These are phyloP conservation scores for Philaethria dido DNA, from an alignment of 2,888 invertebrate genomes.

Conservation along the genomic window DNA sequence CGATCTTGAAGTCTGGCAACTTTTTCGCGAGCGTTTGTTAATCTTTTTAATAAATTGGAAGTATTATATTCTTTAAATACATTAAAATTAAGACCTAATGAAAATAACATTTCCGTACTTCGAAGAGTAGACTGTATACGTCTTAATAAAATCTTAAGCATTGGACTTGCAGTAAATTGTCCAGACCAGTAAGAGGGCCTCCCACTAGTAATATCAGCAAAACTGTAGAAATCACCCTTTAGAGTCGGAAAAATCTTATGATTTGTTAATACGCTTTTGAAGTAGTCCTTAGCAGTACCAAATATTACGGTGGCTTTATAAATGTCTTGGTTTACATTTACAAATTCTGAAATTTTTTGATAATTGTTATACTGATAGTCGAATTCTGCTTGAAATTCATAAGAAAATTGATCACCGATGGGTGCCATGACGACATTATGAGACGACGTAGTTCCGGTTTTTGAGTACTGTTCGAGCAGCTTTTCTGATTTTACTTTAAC, in stretches of 20 bases:
- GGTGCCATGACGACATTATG: conserved; percentile 97
- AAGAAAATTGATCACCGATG: conserved; percentile 96
- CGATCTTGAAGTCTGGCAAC: conserved; percentile 96
- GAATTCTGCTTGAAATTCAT: conserved; percentile 94
- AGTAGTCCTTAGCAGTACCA: conserved; percentile 96
- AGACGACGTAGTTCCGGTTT: conserved; percentile 93
- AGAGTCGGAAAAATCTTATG: conserved; percentile 86
- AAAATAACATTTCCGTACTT: conserved; percentile 92
- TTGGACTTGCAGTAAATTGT: conserved; percentile 94
- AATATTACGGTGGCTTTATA: conserved; percentile 91
- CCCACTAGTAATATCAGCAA: conserved; percentile 94
- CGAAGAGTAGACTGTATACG: conserved; percentile 92
- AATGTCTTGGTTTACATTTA: conserved; percentile 89
- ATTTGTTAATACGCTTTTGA: conserved; percentile 86
- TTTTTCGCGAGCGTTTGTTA: conserved; percentile 87
- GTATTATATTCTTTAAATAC: conserved; percentile 79
- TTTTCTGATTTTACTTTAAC: conserved; percentile 92
- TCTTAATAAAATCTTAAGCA: conserved; percentile 91
- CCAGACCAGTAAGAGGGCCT: conserved; percentile 98
- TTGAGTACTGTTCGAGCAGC: conserved; percentile 93
- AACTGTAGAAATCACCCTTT: conserved; percentile 97
- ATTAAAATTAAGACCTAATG: conserved; percentile 89
- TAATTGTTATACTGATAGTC: conserved; percentile 97
- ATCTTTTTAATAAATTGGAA: conserved; percentile 75
- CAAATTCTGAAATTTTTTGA: conserved; percentile 92